Base-by-base conservation (phyloP, 2,113 vertebrate species). In the Carlito syrichta region DNA sequence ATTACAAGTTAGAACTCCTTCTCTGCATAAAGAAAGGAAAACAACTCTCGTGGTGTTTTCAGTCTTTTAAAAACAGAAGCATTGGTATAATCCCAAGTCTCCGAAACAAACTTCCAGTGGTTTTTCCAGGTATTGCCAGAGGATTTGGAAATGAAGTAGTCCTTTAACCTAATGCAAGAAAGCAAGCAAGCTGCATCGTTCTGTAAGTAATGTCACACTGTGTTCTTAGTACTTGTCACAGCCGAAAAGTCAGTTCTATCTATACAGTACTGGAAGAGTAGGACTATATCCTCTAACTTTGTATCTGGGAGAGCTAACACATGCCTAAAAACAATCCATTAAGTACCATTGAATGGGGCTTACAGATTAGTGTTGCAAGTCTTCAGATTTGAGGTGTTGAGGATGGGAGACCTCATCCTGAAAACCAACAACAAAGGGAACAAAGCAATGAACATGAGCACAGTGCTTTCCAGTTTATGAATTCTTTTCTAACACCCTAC, bases 61-160 rank as follows among this genome's bases (percentile, higher is more conserved):
- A 66, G n/a, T 10, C 83, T 73, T 84, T 76, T 45, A 27, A 76
- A 73, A 71, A 63, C 63, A 83, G 81, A 88, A 81, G 56, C 5
- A 0, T 66, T 54, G 40, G 87, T 40, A 66, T 7, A 1, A n/a
- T 16, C 86, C 86, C 54, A 54, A 69, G 68, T 5, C 58, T 93
- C 25, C 43, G 69, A 91, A 66, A 90, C 38, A 38, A 48, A 83
- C 92, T 78, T 90, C 91, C 86, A 86, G 71, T 30, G 20, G 60
- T 58, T 89, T 87, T 78, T 73, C 81, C 86, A 88, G 77, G 48
- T 79, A 22, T 25, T 20, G 35, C 35, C 2, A 1, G n/a, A 85
- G 62, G 52, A 35, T 54, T 63, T 68, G 86, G 90, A 87, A 60
- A 71, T 6, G 43, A 54, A 38, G n/a, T n/a, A 2, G 8, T 14